phyloP scores from a whole-genome alignment of 2,797 vertebrate genomes.

The Sarcophilus harrisii region DNA sequence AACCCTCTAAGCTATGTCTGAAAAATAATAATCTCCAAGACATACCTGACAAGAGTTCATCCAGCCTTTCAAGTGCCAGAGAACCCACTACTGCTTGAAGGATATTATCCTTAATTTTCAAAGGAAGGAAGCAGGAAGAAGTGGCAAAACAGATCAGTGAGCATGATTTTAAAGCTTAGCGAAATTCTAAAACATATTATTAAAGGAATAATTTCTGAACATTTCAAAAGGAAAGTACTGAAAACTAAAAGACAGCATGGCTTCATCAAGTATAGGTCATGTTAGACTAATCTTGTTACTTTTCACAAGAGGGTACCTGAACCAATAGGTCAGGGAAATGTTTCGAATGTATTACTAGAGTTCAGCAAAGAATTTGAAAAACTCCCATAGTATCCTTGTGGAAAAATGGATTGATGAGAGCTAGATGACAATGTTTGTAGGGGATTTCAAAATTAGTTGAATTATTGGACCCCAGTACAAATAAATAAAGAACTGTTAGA shows the following conservation, averaged over 20 bases:
- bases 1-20: neutral
- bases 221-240: neutral
- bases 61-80: neutral
- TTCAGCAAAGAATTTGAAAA: neutral
- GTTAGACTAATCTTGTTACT: neutral
- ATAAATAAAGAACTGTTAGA: neutral
- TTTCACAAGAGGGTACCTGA: neutral
- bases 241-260: neutral
- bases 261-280: neutral
- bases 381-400: neutral
- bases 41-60: neutral
- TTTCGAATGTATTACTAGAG: neutral
- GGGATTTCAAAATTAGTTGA: neutral
- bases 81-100: neutral
- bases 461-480: neutral
- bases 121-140: neutral
- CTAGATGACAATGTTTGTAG: neutral
- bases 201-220: neutral
- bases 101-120: neutral
- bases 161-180: neutral
- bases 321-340: neutral
- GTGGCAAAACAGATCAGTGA: neutral
- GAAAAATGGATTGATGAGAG: neutral
- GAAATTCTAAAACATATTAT: neutral
- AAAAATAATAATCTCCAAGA: neutral